Evolutionary conservation across 2,797 vertebrate species (phyloP).

Genomic region (Aeoliscus strigatus): DNA sequence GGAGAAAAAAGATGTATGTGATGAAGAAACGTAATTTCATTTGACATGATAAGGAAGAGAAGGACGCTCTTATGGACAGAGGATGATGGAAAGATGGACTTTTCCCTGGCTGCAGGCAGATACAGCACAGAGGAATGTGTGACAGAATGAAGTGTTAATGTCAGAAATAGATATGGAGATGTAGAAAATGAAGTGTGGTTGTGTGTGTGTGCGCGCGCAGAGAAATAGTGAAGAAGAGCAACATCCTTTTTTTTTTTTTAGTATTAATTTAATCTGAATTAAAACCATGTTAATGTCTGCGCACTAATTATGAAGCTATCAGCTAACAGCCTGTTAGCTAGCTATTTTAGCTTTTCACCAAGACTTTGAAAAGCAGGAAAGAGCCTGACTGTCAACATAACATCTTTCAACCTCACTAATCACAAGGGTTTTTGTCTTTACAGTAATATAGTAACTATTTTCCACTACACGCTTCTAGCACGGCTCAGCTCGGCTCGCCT

Average conservation of each 20-base stretch:
- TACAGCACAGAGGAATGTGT: not conserved
- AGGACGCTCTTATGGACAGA: constrained; percentile 23
- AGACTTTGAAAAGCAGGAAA: too few relatives aligned
- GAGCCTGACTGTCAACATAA: too few relatives aligned
- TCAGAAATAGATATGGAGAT: not conserved
- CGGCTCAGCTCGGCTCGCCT: too few relatives aligned
- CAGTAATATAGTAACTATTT: too few relatives aligned
- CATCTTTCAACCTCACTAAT: too few relatives aligned
- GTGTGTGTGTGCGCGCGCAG: not conserved
- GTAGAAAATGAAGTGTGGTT: not conserved
- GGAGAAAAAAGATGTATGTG: constrained; percentile 18
- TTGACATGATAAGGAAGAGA: constrained; percentile 38
- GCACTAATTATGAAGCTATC: not conserved
- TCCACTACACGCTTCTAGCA: too few relatives aligned
- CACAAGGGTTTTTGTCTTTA: too few relatives aligned
- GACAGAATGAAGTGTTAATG: constrained; percentile 3
- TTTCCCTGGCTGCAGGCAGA: constrained; percentile 5
- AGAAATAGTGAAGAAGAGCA: not conserved
- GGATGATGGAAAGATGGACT: constrained; percentile 14
- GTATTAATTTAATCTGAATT: too few relatives aligned
- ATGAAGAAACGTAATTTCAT: constrained; percentile 41
- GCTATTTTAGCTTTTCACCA: not conserved
- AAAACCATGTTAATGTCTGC: too few relatives aligned
- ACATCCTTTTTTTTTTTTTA: too few relatives aligned
- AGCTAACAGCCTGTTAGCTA: not conserved